Conservation (phyloP, 2,797 vertebrate species). For the Sphenopsis melanotis region DNA sequence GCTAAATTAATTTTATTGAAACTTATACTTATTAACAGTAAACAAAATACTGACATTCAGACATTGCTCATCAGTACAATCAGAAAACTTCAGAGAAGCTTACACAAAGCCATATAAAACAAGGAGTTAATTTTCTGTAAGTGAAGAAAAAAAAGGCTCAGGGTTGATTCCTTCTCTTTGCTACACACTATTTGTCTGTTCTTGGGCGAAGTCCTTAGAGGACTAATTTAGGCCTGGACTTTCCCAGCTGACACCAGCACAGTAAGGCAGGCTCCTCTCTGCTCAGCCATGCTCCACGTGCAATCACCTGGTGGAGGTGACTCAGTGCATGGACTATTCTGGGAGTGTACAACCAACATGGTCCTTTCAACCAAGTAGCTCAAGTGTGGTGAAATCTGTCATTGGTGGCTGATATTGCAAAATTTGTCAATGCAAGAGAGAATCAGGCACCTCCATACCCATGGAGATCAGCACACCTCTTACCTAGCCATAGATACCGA, state of each 20-base stretch:
- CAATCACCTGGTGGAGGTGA: background rate
- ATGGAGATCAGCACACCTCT: background rate
- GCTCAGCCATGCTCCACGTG: background rate
- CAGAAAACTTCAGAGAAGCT: background rate
- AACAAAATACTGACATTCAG: conserved; percentile 29
- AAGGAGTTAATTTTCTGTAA: background rate
- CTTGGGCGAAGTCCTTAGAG: background rate
- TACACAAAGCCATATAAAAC: background rate
- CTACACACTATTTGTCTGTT: background rate
- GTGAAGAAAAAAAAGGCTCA: background rate
- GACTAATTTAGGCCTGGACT: background rate
- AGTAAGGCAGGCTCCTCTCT: background rate
- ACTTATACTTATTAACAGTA: conserved; percentile 1
- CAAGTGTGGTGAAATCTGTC: background rate
- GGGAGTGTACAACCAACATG: rapidly evolving
- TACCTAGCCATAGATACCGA: rapidly evolving
- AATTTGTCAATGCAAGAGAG: background rate
- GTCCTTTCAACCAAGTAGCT: background rate
- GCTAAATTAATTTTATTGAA: conserved; percentile 66
- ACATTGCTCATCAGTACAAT: background rate
- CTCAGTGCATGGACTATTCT: background rate
- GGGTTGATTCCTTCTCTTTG: background rate
- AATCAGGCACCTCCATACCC: rapidly evolving
- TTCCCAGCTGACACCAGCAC: background rate
- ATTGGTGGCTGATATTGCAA: background rate